Conservation (phyloP, 2,888 invertebrate genomes). For the Tetranychus truncatus region DNA sequence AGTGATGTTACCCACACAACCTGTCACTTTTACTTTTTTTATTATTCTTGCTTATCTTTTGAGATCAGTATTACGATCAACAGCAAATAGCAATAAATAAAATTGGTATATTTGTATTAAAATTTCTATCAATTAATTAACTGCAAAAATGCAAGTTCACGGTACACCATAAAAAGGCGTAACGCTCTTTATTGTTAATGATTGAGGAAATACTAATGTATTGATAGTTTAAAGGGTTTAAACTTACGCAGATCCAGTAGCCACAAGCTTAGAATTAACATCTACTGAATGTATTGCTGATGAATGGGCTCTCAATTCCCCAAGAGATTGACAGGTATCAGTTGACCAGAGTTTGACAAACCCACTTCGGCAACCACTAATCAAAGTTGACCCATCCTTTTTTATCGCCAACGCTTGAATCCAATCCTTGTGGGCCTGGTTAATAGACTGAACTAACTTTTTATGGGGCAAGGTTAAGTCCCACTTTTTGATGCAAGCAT, state of each 20-base stretch:
- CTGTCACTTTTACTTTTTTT: not conserved
- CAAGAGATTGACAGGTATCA: constrained; percentile 45
- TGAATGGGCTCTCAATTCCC: constrained; percentile 48
- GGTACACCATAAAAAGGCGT: no score
- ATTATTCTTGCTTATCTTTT: not conserved
- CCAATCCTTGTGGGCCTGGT: constrained; percentile 73
- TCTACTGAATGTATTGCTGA: constrained; percentile 49
- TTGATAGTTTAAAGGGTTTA: not conserved
- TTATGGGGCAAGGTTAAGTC: constrained; percentile 38
- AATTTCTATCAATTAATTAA: no score
- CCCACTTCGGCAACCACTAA: constrained; percentile 58
- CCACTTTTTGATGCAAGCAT: constrained; percentile 71
- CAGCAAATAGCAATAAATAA: no score
- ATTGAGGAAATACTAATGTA: not conserved
- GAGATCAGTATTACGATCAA: not conserved
- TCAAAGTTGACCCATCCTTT: constrained; percentile 37
- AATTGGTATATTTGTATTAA: no score
- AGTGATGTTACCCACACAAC: not conserved
- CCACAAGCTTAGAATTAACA: constrained; percentile 46
- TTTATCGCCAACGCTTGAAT: constrained; percentile 51
- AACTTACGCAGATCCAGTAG: constrained; percentile 65
- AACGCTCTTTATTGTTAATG: no score
- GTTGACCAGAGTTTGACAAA: constrained; percentile 55
- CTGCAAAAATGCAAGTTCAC: no score
- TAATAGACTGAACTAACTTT: constrained; percentile 42